phyloP scores from a whole-genome alignment of 2,797 vertebrate genomes.

The Rhinichthys osculus region DNA sequence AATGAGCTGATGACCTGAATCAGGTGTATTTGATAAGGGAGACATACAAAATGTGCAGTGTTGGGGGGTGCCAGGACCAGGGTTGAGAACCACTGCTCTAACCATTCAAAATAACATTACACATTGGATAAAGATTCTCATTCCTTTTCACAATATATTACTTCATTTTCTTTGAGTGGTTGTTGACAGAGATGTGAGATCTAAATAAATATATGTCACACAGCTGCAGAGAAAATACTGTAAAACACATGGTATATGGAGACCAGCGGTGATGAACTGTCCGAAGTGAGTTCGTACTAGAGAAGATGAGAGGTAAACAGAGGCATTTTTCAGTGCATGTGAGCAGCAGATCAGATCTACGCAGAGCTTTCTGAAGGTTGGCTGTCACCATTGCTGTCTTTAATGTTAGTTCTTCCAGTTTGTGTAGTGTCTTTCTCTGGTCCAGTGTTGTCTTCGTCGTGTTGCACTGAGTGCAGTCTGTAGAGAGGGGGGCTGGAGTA shows the following conservation, averaged over 20 bases:
- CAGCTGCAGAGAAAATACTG: background rate
- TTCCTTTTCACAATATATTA: conserved; percentile 7
- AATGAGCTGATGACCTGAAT: no score
- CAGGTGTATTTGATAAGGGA: no score
- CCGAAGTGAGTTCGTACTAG: background rate
- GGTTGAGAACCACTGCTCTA: background rate
- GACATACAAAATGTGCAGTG: no score
- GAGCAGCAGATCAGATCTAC: conserved; percentile 66
- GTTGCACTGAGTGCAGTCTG: conserved; percentile 79
- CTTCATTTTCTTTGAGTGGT: conserved; percentile 2
- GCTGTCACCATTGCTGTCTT: conserved; percentile 81
- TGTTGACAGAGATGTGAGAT: background rate
- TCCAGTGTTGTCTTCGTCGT: conserved; percentile 83
- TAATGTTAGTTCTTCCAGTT: conserved; percentile 69
- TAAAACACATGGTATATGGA: background rate
- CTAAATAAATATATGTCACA: conserved; percentile 28
- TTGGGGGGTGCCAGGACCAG: no score
- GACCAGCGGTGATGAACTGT: conserved; percentile 55
- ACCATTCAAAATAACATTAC: conserved; percentile 13
- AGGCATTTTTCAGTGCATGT: conserved; percentile 40
- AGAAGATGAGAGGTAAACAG: conserved; percentile 9
- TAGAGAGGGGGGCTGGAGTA: conserved; percentile 80
- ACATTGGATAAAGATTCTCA: conserved; percentile 16
- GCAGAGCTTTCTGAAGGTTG: conserved; percentile 78
- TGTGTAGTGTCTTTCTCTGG: conserved; percentile 58